phyloP scores from a whole-genome alignment of 2,888 invertebrate genomes.

The Mythimna impura region DNA sequence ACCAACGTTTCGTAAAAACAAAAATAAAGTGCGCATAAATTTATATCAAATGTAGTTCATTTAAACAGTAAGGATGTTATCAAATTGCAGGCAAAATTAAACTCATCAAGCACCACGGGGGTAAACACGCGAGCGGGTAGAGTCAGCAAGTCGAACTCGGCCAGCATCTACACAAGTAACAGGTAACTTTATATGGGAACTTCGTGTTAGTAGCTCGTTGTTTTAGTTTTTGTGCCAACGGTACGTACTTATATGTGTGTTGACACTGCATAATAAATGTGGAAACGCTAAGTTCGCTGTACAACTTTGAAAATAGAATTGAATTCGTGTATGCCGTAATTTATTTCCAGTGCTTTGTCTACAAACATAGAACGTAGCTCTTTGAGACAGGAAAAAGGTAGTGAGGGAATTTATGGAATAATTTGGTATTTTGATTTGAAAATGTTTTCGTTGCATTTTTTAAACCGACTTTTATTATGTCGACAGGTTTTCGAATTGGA shows the following conservation, averaged over 20 bases:
- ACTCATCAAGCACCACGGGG: conserved; percentile 39
- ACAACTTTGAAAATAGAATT: conserved; percentile 60
- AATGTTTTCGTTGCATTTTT: not conserved
- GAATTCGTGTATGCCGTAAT: conserved; percentile 55
- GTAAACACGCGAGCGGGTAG: conserved; percentile 45
- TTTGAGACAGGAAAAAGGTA: conserved; percentile 17
- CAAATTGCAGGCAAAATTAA: conserved; percentile 46
- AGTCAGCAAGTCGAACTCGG: conserved; percentile 47
- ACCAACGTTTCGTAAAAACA: not conserved
- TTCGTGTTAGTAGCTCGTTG: conserved; percentile 39
- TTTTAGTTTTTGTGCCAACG: conserved; percentile 54
- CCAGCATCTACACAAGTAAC: conserved; percentile 50
- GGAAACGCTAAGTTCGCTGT: conserved; percentile 52
- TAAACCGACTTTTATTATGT: no score
- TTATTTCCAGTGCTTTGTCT: conserved; percentile 35
- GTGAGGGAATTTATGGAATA: not conserved
- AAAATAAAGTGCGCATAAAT: not conserved
- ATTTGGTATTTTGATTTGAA: not conserved
- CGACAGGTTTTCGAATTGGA: not conserved
- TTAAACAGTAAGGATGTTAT: conserved; percentile 14
- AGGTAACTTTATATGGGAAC: conserved; percentile 59
- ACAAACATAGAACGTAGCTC: conserved; percentile 13
- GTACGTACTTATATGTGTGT: conserved; percentile 52
- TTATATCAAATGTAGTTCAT: conserved; percentile 13
- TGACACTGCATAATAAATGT: conserved; percentile 66